A percentile compares a stretch with the other conserved stretches of the same genome.
phyloP scores from a whole-genome alignment of 2,113 vertebrate species.

The Danionella cerebrum region DNA sequence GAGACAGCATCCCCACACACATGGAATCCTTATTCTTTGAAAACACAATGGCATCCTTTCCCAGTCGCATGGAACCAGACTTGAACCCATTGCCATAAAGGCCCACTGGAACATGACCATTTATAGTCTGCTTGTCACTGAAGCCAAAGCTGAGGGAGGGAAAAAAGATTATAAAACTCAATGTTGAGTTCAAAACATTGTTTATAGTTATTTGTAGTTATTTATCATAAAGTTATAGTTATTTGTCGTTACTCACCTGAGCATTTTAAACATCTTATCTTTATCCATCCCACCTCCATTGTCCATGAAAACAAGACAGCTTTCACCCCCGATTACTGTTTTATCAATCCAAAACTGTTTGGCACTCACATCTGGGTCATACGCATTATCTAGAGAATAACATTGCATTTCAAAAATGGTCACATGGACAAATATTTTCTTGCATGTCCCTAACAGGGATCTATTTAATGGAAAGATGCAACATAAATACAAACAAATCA shows the following conservation, averaged over 20 bases:
- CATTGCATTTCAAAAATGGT: not conserved
- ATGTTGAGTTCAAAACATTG: no score
- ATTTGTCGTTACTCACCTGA: slow-evolving; percentile 69
- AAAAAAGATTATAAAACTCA: no score
- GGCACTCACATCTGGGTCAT: slow-evolving; percentile 89
- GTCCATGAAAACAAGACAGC: slow-evolving; percentile 85
- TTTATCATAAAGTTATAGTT: no score
- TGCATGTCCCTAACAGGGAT: no score
- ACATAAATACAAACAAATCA: no score
- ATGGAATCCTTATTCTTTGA: slow-evolving; percentile 73
- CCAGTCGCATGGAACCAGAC: slow-evolving; percentile 93
- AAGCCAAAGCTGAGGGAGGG: slow-evolving; percentile 79
- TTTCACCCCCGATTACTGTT: slow-evolving; percentile 61
- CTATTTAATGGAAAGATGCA: no score
- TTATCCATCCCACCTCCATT: slow-evolving; percentile 84
- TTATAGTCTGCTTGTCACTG: slow-evolving; percentile 82
- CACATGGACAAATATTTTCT: not conserved
- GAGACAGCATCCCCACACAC: slow-evolving; percentile 89
- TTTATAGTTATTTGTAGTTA: no score
- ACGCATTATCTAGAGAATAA: slow-evolving; percentile 80
- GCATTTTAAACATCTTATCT: slow-evolving; percentile 86
- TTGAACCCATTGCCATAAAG: slow-evolving; percentile 97
- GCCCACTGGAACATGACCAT: slow-evolving; percentile 78
- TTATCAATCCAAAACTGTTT: slow-evolving; percentile 95
- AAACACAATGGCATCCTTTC: slow-evolving; percentile 87